phyloP scores from a whole-genome alignment of 1,140 invertebrate species.

The Arion vulgaris region DNA sequence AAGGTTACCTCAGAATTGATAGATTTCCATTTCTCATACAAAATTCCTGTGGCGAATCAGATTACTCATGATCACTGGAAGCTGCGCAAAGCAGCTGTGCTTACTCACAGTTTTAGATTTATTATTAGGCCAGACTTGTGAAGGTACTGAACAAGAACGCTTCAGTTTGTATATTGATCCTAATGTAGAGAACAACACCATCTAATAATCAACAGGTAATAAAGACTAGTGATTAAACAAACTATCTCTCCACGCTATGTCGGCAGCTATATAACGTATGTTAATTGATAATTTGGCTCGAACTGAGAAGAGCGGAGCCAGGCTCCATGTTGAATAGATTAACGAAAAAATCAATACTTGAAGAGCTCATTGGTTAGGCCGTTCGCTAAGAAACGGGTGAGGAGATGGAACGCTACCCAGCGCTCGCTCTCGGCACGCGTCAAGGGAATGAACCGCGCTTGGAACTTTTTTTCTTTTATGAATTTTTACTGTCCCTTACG shows the following conservation, averaged over 20 bases:
- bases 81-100: neutral
- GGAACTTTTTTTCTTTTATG: neutral
- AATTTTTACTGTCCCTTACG: no score
- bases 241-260: neutral
- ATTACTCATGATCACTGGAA: conserved; percentile 6
- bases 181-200: neutral
- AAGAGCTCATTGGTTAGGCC: conserved; percentile 35
- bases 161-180: neutral
- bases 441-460: neutral
- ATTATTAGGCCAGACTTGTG: conserved; percentile 1
- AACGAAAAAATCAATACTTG: conserved; percentile 32
- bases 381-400: conserved; percentile 16
- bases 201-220: neutral
- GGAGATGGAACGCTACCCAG: neutral
- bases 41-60: conserved; percentile 3
- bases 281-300: conserved; percentile 22
- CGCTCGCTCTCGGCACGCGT: neutral
- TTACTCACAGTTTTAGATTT: neutral
- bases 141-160: neutral
- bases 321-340: conserved; percentile 40
- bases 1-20: neutral
- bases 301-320: conserved; percentile 9
- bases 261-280: neutral
- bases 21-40: conserved; percentile 1
- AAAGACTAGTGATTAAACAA: neutral